These are phyloP conservation scores for Scrobipalpa atriplicella DNA, from an alignment of 2,888 invertebrate species.

Conservation along the genomic window DNA sequence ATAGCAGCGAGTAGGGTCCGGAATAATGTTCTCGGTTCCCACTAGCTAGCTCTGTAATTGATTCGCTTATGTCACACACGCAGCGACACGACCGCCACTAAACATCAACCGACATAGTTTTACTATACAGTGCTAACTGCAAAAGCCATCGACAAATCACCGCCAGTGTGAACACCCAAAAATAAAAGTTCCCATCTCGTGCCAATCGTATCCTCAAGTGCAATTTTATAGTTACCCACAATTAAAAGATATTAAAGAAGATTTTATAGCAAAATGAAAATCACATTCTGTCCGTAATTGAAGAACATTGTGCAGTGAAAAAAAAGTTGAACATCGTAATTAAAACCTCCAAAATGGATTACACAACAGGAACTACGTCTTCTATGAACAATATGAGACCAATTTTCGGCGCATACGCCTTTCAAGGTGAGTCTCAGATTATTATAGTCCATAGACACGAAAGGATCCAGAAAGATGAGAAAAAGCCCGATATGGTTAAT, in stretches of 20 bases:
- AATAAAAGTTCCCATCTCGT: conserved; percentile 25
- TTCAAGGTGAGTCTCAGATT: conserved; percentile 88
- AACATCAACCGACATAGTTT: conserved; percentile 13
- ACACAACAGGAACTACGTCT: conserved; percentile 78
- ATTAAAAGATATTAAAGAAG: conserved; percentile 16
- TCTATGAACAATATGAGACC: conserved; percentile 87
- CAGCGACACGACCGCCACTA: conserved; percentile 31
- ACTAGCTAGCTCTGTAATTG: conserved; percentile 71
- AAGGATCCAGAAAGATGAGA: conserved; percentile 76
- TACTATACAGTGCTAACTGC: conserved; percentile 9
- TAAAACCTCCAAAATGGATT: conserved; percentile 76
- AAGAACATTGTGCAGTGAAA: conserved; percentile 65
- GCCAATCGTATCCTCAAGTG: conserved; percentile 23
- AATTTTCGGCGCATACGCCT: conserved; percentile 92
- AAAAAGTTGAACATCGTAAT: conserved; percentile 56
- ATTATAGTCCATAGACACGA: conserved; percentile 78
- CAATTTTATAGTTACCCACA: conserved; percentile 26
- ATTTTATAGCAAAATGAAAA: conserved; percentile 27
- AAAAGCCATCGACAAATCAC: not conserved
- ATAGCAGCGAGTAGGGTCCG: conserved; percentile 70
- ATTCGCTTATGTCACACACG: conserved; percentile 72
- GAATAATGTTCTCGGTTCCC: conserved; percentile 61
- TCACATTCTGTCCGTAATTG: conserved; percentile 28
- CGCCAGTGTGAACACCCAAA: conserved; percentile 23
- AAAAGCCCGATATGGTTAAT: conserved; percentile 78